Conservation (phyloP, 2,113 vertebrate species). For the Rhabdomys dilectus region DNA sequence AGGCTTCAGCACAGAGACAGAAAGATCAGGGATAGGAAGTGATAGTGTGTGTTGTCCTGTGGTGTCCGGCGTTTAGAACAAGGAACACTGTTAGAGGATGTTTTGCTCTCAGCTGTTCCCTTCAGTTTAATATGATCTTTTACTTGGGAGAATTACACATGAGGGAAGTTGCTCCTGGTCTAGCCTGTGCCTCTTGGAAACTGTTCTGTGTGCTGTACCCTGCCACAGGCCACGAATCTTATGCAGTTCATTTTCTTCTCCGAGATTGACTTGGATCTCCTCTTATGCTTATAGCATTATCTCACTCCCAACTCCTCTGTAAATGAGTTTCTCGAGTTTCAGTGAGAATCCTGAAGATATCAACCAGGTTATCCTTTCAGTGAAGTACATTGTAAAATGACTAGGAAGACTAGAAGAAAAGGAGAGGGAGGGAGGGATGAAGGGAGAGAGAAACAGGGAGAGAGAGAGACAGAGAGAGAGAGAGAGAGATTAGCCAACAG, state of each 20-base stretch:
- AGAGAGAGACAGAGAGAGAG: neutral
- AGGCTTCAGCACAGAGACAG: neutral
- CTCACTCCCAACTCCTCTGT: slow-evolving; percentile 48
- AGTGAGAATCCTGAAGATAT: slow-evolving; percentile 50
- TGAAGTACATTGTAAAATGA: slow-evolving; percentile 35
- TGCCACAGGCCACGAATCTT: neutral
- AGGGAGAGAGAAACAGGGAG: neutral
- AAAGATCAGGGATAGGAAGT: neutral
- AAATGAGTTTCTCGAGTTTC: slow-evolving; percentile 65
- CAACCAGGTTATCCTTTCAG: slow-evolving; percentile 43
- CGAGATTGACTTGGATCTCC: neutral
- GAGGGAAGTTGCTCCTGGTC: slow-evolving; percentile 54
- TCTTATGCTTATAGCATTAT: neutral
- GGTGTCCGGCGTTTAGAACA: neutral
- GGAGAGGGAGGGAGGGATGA: neutral
- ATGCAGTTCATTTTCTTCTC: neutral
- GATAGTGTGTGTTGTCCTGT: neutral
- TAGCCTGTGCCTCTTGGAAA: neutral
- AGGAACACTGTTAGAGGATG: neutral
- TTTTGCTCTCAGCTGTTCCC: neutral
- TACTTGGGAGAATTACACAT: slow-evolving; percentile 4
- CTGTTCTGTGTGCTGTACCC: neutral
- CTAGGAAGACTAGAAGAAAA: neutral
- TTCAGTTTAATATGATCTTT: slow-evolving; percentile 16
- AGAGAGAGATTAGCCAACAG: slow-evolving; percentile 61